These are phyloP conservation scores for Eremophila alpestris DNA, from an alignment of 2,797 vertebrate genomes.

Conservation along the genomic window DNA sequence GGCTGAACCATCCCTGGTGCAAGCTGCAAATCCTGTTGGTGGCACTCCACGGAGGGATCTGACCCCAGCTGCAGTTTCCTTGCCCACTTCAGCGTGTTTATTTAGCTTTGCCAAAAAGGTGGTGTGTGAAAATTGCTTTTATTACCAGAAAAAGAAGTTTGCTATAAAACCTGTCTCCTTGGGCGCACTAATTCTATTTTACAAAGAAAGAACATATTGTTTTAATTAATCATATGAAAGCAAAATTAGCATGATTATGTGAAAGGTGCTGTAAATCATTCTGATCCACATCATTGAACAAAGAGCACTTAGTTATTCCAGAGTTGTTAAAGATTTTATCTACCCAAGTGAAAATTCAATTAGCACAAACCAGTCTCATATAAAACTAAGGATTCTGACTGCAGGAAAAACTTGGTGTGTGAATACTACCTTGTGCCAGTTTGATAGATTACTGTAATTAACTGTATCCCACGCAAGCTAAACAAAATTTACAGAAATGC, in stretches of 20 bases:
- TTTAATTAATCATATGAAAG: constrained; percentile 83
- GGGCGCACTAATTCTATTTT: constrained; percentile 75
- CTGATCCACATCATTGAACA: constrained; percentile 76
- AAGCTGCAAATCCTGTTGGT: background rate
- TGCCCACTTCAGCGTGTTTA: background rate
- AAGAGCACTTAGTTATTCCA: constrained; percentile 78
- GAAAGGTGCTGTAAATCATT: constrained; percentile 82
- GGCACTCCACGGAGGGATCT: background rate
- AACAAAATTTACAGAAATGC: constrained; percentile 82
- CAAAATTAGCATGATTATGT: constrained; percentile 81
- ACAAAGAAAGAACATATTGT: constrained; percentile 78
- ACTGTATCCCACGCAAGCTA: constrained; percentile 79
- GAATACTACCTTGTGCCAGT: constrained; percentile 80
- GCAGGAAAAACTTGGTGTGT: constrained; percentile 70
- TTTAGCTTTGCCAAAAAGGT: constrained; percentile 46
- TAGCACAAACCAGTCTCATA: constrained; percentile 73
- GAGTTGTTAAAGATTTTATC: constrained; percentile 84
- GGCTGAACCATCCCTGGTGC: background rate
- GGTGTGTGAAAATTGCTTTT: constrained; percentile 56
- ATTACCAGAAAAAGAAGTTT: constrained; percentile 66
- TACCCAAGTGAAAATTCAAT: constrained; percentile 84
- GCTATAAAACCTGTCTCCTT: constrained; percentile 73
- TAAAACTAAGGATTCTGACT: constrained; percentile 75
- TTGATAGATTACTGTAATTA: constrained; percentile 91
- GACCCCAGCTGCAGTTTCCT: background rate